Evolutionary conservation across 2,113 vertebrate genomes (phyloP), one percentile per base, ranked within the genome.

Genomic region (Trematocara stigmaticum): DNA sequence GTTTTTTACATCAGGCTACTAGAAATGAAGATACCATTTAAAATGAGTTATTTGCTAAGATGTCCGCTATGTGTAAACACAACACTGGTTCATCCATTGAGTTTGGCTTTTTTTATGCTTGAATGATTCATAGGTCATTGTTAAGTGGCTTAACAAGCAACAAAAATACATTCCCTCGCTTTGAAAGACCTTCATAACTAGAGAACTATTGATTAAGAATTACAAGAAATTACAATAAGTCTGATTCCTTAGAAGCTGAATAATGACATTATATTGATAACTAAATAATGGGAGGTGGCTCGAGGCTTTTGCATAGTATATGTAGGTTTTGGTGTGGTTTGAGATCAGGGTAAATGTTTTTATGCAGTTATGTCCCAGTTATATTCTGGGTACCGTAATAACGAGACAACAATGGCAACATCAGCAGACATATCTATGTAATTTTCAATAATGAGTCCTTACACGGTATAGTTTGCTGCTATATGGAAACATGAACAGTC

Each of bases 371-470:
- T 12, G 5, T 29, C 74, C 29, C 56, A 59, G 0, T 59, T 76
- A 9, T 61, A 80, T 34, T 81, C 1, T 45, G 52, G 10, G 26
- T 64, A 42, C 16, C 1, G 0, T 79, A 74, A 74, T 74, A 47
- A 47, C 1, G 4, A 74, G 26, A 6, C 35, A 78, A 29, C 1
- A 42, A 20, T 42, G 45, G 35, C 29, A 42, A 13, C 64, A 64
- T 78, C 42, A 90, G 52, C 59, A 76, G 47, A 18, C 7, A 35
- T 71, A 9, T 56, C 66, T 34, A 38, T 83, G 86, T 88, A 81
- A 81, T 79, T 85, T 91, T 78, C 5, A 81, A 16, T 78, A 82
- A 90, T 80, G 26, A 84, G 47, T 66, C 56, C 45, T 49, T 86
- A 52, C 26, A 40, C 1, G 12, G 38, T 26, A 47, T 66, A 26